A percentile compares a stretch with the other conserved stretches of the same genome.
These are phyloP conservation scores for Enteromius viviparus DNA, from an alignment of 2,797 vertebrate species.

Conservation along the genomic window DNA sequence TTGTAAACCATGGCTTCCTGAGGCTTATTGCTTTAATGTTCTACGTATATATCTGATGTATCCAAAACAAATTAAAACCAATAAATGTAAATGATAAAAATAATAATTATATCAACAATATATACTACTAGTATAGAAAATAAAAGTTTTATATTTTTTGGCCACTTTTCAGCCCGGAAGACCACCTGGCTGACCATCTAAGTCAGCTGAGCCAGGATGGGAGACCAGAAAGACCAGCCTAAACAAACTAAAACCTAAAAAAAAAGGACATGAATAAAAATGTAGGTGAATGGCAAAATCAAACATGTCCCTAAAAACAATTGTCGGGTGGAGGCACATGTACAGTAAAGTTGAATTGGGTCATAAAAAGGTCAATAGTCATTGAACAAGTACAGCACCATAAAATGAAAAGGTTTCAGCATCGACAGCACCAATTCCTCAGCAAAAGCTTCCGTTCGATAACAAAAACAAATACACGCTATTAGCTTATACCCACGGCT, in stretches of 20 bases:
- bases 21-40: background rate
- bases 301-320: background rate
- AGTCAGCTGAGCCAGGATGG: background rate
- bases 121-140: background rate
- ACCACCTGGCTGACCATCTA: background rate
- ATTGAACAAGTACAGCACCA: background rate
- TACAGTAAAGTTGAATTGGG: background rate
- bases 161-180: background rate
- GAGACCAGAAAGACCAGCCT: background rate
- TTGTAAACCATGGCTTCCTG: too few species aligned
- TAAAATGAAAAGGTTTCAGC: conserved; percentile 20
- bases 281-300: background rate
- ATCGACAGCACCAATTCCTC: background rate
- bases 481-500: conserved; percentile 46
- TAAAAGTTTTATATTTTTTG: background rate
- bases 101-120: background rate
- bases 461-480: conserved; percentile 34
- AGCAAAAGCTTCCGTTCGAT: conserved; percentile 1
- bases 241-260: conserved; percentile 3
- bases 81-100: background rate
- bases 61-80: background rate
- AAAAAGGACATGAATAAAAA: background rate
- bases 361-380: conserved; percentile 5
- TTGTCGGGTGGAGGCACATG: background rate
- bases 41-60: background rate